A percentile compares a stretch with the other conserved stretches of the same genome.
Conservation (phyloP, 2,888 invertebrate species). For the Lasioglossum calceatum region DNA sequence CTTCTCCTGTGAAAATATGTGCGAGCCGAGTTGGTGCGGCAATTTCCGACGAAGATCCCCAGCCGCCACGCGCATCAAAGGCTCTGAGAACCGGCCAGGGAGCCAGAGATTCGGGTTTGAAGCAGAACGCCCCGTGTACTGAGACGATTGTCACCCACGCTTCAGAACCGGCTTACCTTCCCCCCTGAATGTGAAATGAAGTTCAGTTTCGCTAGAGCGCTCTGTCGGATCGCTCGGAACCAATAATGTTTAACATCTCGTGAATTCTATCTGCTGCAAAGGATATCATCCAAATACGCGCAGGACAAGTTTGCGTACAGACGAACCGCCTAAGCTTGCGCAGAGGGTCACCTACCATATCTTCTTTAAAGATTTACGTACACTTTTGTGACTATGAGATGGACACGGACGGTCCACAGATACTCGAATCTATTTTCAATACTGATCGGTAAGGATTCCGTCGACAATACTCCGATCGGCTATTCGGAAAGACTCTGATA, state of each 20-base stretch:
- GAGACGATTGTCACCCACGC: slow-evolving; percentile 76
- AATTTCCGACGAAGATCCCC: background rate
- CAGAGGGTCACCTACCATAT: background rate
- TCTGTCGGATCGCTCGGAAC: slow-evolving; percentile 47
- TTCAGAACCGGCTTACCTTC: slow-evolving; percentile 69
- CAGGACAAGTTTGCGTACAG: slow-evolving; percentile 15
- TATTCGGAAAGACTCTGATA: background rate
- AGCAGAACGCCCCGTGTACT: slow-evolving; percentile 42
- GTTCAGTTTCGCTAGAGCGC: slow-evolving; percentile 71
- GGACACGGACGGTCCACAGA: background rate
- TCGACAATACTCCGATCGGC: background rate
- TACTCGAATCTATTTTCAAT: background rate
- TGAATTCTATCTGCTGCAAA: slow-evolving; percentile 31
- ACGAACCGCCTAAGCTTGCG: background rate
- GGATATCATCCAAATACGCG: slow-evolving; percentile 1
- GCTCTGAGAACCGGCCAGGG: background rate
- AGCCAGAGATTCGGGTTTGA: background rate
- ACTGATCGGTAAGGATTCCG: background rate
- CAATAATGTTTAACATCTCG: slow-evolving; percentile 47
- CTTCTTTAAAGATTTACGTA: background rate
- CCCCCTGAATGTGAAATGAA: slow-evolving; percentile 75
- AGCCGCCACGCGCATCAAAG: background rate
- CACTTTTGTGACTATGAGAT: background rate
- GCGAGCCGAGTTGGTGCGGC: background rate
- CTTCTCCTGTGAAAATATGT: background rate